Evolutionary conservation across 2,113 vertebrate species (phyloP), one percentile per base, ranked within the genome.

Genomic region (Protobothrops flavoviridis): DNA sequence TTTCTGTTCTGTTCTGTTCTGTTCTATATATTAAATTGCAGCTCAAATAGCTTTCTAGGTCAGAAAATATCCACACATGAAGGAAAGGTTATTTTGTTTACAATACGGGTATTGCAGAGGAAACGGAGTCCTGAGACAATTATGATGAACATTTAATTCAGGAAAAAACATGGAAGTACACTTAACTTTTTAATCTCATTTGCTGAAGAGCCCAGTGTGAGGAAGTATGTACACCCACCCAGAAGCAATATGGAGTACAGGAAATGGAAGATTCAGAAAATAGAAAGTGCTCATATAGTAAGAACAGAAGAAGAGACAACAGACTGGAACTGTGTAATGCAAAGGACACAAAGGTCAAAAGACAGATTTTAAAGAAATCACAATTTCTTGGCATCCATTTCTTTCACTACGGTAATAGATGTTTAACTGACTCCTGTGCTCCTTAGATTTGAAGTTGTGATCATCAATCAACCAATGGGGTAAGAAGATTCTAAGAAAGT

Each of bases 181-280:
- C 26, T 85, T 45, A 90, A 86, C 29, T 90, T 93, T 86, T 90
- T 86, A 57, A 45, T 90, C 43, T 85, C 26, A 17, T 81, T 59
- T 74, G 59, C 88, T 93, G 24, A 85, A 45, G 88, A 13, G 50
- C 12, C 69, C 43, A 52, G 85, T 86, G 90, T 90, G 69, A 61
- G 29, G 10, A 33, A 59, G 5, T 21, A 81, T 89, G 48, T 50
- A 89, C 20, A 74, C 29, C 21, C 7, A 85, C 23, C 20, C 43
- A 26, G 12, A 50, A 1, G 9, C 69, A 92, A 93, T 55, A 57
- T 5, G 92, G 10, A 0, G 0, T 56, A 43, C 2, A 92, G 3
- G 91, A 95, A 94, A 90, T 26, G 1, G 0, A 87, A 92, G 92
- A 93, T 39, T n/a, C 64, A 43, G 15, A 69, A 92, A 13, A 26